Evolutionary conservation across 1,140 invertebrate species (phyloP).

Genomic region (Macrobrachium nipponense): DNA sequence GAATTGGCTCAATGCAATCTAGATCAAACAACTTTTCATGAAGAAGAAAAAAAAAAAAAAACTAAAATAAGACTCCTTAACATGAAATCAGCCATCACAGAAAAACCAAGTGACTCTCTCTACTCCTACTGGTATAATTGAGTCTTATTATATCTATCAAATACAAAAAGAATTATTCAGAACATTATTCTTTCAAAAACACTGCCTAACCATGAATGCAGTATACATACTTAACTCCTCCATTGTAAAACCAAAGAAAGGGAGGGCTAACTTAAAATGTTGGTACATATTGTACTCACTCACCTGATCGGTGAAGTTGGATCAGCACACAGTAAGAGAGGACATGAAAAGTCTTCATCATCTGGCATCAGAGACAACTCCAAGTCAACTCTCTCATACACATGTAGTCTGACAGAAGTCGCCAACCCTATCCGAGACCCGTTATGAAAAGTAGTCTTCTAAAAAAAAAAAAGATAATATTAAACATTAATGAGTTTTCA

Average conservation of each 20-base stretch:
- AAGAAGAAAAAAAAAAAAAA: too few species aligned
- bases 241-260: too few species aligned
- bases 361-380: constrained; percentile 37
- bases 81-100: too few species aligned
- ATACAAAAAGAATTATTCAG: neutral
- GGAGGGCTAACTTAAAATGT: too few species aligned
- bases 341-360: constrained; percentile 39
- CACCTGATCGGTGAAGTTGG: constrained; percentile 40
- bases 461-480: neutral
- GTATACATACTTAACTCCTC: neutral
- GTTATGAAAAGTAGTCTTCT: neutral
- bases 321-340: constrained; percentile 32
- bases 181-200: neutral
- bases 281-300: neutral
- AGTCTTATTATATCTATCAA: neutral
- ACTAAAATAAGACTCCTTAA: too few species aligned
- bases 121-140: too few species aligned
- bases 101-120: too few species aligned
- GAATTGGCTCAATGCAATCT: too few species aligned
- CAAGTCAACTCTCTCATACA: constrained; percentile 42
- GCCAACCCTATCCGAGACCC: neutral
- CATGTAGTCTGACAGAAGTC: constrained; percentile 35
- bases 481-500: neutral
- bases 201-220: too few species aligned
- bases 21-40: too few species aligned